phyloP scores from a whole-genome alignment of 1,140 invertebrate genomes.

The Brachionus paranguensis region DNA sequence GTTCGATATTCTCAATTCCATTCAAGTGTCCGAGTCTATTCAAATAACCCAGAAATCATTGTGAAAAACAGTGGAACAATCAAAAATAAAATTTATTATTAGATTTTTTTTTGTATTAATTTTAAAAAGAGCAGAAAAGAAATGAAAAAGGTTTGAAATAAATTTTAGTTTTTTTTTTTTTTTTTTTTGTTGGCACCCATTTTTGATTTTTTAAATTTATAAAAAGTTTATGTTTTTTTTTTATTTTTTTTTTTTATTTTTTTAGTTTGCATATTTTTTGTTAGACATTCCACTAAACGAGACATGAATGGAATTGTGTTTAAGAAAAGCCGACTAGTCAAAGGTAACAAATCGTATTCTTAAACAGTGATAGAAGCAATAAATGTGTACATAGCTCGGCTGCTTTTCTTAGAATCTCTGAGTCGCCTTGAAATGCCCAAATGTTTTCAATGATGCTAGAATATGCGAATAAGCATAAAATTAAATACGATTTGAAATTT shows the following conservation, averaged over 20 bases:
- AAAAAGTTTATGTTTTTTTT: background rate
- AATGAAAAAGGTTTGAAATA: background rate
- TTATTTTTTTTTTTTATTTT: background rate
- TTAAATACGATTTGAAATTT: no score
- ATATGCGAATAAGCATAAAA: background rate
- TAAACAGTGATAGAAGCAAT: background rate
- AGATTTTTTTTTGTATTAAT: background rate
- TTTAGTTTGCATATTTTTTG: background rate
- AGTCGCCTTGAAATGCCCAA: background rate
- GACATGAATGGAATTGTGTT: background rate
- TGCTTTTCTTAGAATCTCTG: background rate
- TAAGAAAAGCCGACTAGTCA: background rate
- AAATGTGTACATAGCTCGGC: background rate
- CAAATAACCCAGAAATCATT: background rate
- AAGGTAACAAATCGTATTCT: background rate
- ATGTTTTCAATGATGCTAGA: background rate
- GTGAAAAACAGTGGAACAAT: background rate
- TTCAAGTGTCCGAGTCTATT: background rate
- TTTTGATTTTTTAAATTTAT: background rate
- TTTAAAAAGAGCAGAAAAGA: background rate
- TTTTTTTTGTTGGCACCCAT: background rate
- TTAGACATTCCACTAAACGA: background rate
- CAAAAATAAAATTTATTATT: conserved; percentile 31
- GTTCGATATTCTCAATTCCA: conserved; percentile 28
- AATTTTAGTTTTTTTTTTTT: conserved; percentile 27